Base-by-base conservation (phyloP, 2,888 invertebrate genomes). In the Harpalus rubripes region DNA sequence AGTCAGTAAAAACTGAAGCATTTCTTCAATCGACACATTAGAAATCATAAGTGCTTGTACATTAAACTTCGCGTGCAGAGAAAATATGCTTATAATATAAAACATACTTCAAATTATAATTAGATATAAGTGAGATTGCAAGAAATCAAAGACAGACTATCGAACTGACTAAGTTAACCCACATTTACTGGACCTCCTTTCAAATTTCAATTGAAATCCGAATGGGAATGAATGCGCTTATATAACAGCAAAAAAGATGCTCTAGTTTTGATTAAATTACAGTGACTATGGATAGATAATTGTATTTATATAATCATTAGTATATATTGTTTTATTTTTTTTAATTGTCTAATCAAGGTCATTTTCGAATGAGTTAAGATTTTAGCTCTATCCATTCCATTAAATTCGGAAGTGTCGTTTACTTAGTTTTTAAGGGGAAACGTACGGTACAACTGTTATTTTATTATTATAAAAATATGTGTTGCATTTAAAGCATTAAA, bases 221-320 rank as follows among this genome's bases (percentile, higher is more conserved):
- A 32, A 32, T 6, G 32, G 6, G 32, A 52, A 52, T 52, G 32
- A 52, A 52, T 52, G 44, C 10, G 10, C 44, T 52, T 52, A 52
- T 52, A 12, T 52, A 52, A 52, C 44, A 52, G 44, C 44, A 52
- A 52, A 52, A 52, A 52, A 52, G 44, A 52, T 52, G 44, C 44
- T 52, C 44, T 52, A 52, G 44, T 4, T 32, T 32, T 32, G 6
- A 52, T 52, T 52, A 52, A 52, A 52, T 12, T 12, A 52, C 1
- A 52, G 44, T 52, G 44, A 10, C 8, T 52, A 52, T 52, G 44
- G 12, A 3, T 52, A 3, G 8, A 0, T 52, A 8, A 52, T 52
- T 52, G 6, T 10, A 52, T 22, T 22, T 22, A 22, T 22, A 3
- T 22, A 22, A 22, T 22, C 22, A 22, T n/a, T n/a, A n/a, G n/a